Percentiles rank a stretch among this genome's conserved stretches.
Conservation (phyloP, 1,140 invertebrate species). For the Lethrus apterus region DNA sequence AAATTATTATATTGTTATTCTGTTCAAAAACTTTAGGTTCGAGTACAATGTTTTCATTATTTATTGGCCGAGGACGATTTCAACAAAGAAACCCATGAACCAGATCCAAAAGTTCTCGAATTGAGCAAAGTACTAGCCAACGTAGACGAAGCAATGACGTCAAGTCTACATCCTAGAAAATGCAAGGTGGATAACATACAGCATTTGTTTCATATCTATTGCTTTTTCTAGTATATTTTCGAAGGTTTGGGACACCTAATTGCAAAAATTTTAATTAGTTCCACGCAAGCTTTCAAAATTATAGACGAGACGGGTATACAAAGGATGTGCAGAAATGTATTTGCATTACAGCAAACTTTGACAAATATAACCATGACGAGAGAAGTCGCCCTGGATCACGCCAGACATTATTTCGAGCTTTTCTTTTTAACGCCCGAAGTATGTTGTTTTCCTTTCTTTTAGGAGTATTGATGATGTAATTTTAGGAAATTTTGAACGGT, state of each 20-base stretch:
- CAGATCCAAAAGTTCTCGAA: conserved; percentile 73
- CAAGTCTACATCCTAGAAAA: conserved; percentile 65
- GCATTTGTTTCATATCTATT: neutral
- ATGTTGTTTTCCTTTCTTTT: conserved; percentile 19
- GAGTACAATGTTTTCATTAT: conserved; percentile 93
- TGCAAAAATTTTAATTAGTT: conserved; percentile 76
- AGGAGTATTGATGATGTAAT: conserved; percentile 12
- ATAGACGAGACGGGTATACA: conserved; percentile 75
- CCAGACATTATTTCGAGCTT: conserved; percentile 82
- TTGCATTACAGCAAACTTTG: conserved; percentile 77
- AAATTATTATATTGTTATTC: conserved; percentile 6
- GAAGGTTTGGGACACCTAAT: conserved; percentile 86
- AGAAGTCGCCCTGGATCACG: conserved; percentile 80
- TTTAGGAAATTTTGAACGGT: conserved; percentile 73
- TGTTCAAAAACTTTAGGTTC: conserved; percentile 46
- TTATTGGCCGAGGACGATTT: conserved; percentile 63
- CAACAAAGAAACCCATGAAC: conserved; percentile 58
- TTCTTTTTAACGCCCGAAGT: conserved; percentile 78
- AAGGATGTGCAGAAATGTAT: conserved; percentile 79
- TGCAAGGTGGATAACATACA: conserved; percentile 48
- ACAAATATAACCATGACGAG: conserved; percentile 77
- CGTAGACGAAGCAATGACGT: conserved; percentile 71
- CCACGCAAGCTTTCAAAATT: conserved; percentile 68
- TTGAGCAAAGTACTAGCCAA: conserved; percentile 69
- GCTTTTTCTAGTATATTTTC: conserved; percentile 76